Percentiles rank a stretch among this genome's conserved stretches.
Evolutionary conservation across 2,888 invertebrate genomes (phyloP).

Genomic region (Conops quadrifasciatus): DNA sequence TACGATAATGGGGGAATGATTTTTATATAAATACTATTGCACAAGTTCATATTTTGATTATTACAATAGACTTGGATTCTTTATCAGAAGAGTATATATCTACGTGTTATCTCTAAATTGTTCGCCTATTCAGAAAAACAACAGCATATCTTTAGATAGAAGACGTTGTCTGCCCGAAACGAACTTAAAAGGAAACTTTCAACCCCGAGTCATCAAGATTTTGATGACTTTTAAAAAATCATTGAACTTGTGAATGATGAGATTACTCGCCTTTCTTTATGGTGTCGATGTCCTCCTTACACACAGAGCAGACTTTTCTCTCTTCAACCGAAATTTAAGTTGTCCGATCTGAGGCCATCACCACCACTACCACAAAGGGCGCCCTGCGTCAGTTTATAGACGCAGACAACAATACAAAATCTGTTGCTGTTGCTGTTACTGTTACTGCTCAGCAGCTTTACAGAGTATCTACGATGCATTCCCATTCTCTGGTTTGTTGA

Average conservation of each 20-base stretch:
- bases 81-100: too few species aligned
- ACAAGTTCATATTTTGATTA: too few species aligned
- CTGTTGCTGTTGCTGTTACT: constrained; percentile 3
- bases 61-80: too few species aligned
- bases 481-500: not conserved
- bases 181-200: not conserved
- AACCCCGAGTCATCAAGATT: not conserved
- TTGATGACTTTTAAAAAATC: not conserved
- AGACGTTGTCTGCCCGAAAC: not conserved
- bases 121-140: too few species aligned
- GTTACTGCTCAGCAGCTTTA: not conserved
- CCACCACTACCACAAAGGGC: not conserved
- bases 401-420: constrained; percentile 18
- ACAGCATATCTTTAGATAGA: not conserved
- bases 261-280: not conserved
- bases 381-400: not conserved
- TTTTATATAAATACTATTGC: not conserved
- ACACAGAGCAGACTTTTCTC: not conserved
- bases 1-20: not conserved
- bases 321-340: constrained; percentile 3
- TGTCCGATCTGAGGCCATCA: constrained; percentile 15
- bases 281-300: constrained; percentile 7
- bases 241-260: not conserved
- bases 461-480: not conserved
- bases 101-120: too few species aligned